These are phyloP conservation scores for Paradisaea rubra DNA, from an alignment of 2,113 vertebrate genomes.

Conservation along the genomic window DNA sequence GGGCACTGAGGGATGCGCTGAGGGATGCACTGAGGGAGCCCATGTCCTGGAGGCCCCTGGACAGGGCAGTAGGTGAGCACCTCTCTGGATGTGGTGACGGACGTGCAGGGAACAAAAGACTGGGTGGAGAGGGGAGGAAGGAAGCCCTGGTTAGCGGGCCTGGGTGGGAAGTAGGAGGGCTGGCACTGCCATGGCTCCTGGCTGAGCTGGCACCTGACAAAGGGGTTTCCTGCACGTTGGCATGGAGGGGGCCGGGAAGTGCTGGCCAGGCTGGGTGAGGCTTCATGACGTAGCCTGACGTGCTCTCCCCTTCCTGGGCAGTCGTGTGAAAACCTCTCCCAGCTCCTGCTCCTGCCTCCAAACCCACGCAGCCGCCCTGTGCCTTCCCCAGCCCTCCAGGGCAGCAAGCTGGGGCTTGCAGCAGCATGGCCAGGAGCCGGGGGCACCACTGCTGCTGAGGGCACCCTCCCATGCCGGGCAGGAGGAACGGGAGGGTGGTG, in stretches of 20 bases:
- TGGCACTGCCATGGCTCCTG: background rate
- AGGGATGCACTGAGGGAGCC: background rate
- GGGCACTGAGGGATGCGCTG: background rate
- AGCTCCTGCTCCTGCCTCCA: background rate
- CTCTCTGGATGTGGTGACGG: accelerated
- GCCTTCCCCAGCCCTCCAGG: background rate
- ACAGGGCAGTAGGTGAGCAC: accelerated
- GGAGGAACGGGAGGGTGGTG: accelerated
- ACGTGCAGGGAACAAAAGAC: background rate
- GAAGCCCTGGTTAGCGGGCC: background rate
- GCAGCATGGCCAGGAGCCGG: background rate
- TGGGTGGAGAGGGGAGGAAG: slow-evolving; percentile 17
- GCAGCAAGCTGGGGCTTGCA: slow-evolving; percentile 11
- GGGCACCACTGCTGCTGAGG: background rate
- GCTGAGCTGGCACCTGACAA: background rate
- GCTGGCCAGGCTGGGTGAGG: background rate
- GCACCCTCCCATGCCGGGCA: accelerated
- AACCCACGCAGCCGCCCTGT: accelerated
- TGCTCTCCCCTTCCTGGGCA: background rate
- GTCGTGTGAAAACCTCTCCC: background rate
- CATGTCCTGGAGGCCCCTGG: background rate
- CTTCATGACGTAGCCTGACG: background rate
- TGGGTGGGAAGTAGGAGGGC: background rate
- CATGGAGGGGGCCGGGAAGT: background rate
- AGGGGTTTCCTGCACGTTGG: background rate